Conservation (phyloP, 2,797 vertebrate species). For the Acipenser transmontanus region DNA sequence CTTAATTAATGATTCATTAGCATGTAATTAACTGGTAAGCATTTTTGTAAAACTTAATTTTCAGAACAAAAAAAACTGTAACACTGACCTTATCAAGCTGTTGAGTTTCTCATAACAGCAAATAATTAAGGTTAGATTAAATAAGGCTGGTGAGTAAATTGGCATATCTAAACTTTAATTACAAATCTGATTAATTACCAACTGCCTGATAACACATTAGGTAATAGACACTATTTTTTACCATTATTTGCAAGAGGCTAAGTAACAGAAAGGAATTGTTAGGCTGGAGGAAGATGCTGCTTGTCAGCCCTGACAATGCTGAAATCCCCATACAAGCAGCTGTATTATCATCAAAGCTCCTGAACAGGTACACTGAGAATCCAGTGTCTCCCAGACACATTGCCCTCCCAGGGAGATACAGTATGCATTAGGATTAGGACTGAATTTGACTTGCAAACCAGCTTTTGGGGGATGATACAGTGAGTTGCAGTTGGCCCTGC, state of each 20-base stretch:
- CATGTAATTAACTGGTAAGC: slow-evolving; percentile 15
- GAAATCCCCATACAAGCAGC: neutral
- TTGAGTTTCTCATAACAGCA: neutral
- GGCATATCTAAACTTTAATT: slow-evolving; percentile 2
- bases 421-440: too few relatives aligned
- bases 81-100: neutral
- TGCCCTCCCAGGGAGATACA: neutral
- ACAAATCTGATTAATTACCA: slow-evolving; percentile 13
- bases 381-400: neutral
- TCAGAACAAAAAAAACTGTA: neutral
- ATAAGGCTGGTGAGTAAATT: neutral
- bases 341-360: neutral
- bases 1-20: slow-evolving; percentile 20
- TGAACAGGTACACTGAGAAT: neutral
- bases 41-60: neutral
- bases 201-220: slow-evolving; percentile 12
- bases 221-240: slow-evolving; percentile 11
- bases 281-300: neutral
- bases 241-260: slow-evolving; percentile 9
- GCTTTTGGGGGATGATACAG: neutral
- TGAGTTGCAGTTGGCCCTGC: neutral
- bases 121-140: neutral
- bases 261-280: slow-evolving; percentile 7
- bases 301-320: neutral
- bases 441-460: neutral